Conservation (phyloP, 2,888 invertebrate species). For the Aethes cnicana region DNA sequence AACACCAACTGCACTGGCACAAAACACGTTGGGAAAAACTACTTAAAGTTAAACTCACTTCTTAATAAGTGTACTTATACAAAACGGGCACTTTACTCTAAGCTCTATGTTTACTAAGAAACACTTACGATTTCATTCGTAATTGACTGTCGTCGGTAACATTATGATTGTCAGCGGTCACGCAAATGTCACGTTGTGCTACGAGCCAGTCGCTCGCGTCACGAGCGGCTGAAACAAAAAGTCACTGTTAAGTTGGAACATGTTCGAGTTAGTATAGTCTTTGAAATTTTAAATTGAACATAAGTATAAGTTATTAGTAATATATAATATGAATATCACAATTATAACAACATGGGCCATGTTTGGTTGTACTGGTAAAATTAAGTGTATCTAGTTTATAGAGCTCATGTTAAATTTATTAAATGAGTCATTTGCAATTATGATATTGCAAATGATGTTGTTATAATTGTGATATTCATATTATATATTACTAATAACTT, state of each 20-base stretch:
- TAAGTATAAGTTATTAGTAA: too few species aligned
- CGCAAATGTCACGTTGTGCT: slow-evolving; percentile 63
- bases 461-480: too few species aligned
- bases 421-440: too few species aligned
- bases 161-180: slow-evolving; percentile 48
- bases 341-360: too few species aligned
- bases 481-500: too few species aligned
- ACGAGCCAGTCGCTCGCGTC: slow-evolving; percentile 34
- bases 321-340: too few species aligned
- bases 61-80: slow-evolving; percentile 7
- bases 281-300: too few species aligned
- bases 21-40: slow-evolving; percentile 4
- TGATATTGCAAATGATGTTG: too few species aligned
- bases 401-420: too few species aligned
- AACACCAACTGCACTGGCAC: slow-evolving; percentile 16
- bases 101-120: slow-evolving; percentile 26
- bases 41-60: slow-evolving; percentile 18
- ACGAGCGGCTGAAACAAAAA: slow-evolving; percentile 17
- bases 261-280: too few species aligned
- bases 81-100: slow-evolving; percentile 16
- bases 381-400: too few species aligned
- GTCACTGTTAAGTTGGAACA: slow-evolving; percentile 1
- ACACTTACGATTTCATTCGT: slow-evolving; percentile 38
- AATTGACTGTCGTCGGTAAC: slow-evolving; percentile 52
- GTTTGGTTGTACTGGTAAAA: too few species aligned